These are phyloP conservation scores for Eupsilia transversa DNA, from an alignment of 2,888 invertebrate genomes.

Conservation along the genomic window DNA sequence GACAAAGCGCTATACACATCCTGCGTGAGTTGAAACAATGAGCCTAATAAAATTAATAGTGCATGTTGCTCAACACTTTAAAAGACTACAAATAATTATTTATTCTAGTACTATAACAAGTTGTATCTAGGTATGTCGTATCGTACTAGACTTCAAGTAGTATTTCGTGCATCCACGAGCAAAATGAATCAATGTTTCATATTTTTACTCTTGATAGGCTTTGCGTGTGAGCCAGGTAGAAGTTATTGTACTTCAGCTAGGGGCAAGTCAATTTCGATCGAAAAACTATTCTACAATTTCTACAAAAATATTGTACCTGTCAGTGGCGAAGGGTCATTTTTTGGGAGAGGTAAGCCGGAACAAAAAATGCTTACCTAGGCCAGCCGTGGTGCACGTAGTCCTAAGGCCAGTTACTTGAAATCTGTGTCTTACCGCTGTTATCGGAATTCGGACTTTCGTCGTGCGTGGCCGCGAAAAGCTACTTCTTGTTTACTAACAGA, in stretches of 20 bases:
- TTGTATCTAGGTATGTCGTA: constrained; percentile 8
- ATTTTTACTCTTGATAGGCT: constrained; percentile 20
- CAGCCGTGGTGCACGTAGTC: too few relatives aligned
- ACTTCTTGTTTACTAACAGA: too few relatives aligned
- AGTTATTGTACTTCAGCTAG: not conserved
- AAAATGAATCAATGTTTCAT: constrained; percentile 30
- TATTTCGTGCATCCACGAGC: constrained; percentile 31
- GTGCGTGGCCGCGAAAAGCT: too few relatives aligned
- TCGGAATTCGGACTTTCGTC: too few relatives aligned
- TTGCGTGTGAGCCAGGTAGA: constrained; percentile 14
- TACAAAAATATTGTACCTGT: not conserved
- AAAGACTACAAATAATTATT: constrained; percentile 14
- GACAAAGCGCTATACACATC: constrained; percentile 52
- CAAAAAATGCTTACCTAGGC: too few relatives aligned
- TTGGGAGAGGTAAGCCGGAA: too few relatives aligned
- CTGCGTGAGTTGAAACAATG: constrained; percentile 50
- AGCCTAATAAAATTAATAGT: constrained; percentile 54
- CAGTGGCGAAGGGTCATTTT: too few relatives aligned
- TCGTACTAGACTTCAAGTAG: constrained; percentile 30
- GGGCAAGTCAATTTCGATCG: constrained; percentile 18
- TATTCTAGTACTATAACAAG: constrained; percentile 30
- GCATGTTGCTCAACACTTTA: constrained; percentile 24
- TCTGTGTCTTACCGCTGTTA: too few relatives aligned
- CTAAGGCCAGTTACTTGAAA: too few relatives aligned
- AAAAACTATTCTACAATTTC: not conserved